phyloP scores from a whole-genome alignment of 2,113 vertebrate genomes.

The Castor canadensis region DNA sequence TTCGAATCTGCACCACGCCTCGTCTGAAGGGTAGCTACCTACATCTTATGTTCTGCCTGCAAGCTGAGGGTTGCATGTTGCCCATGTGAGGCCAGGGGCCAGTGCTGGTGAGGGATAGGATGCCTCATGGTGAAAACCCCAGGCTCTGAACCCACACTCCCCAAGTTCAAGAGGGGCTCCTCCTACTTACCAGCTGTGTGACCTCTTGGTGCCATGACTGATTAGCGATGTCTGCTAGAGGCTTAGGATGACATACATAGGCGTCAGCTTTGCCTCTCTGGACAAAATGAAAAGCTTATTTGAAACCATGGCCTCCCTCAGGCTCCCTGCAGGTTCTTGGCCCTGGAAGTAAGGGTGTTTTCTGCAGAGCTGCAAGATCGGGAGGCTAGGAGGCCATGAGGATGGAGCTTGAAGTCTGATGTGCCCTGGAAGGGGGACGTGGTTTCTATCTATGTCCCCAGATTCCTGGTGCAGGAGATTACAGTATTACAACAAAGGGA shows the following conservation, averaged over 20 bases:
- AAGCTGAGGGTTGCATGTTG: rapidly evolving
- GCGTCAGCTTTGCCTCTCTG: neutral
- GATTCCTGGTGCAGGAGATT: neutral
- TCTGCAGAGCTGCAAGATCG: neutral
- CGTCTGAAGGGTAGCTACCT: neutral
- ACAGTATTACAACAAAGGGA: rapidly evolving
- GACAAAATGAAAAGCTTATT: neutral
- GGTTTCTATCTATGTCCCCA: neutral
- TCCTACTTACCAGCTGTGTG: neutral
- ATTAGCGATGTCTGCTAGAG: neutral
- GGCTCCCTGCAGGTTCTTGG: neutral
- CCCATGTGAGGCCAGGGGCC: neutral
- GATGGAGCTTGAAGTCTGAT: neutral
- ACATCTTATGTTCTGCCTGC: neutral
- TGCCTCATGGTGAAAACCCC: neutral
- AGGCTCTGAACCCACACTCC: neutral
- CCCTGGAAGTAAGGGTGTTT: neutral
- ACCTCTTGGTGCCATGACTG: neutral
- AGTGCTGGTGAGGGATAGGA: neutral
- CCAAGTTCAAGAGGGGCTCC: neutral
- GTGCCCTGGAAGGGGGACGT: too few species aligned
- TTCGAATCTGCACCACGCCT: too few species aligned
- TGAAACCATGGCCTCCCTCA: neutral
- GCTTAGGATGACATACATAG: neutral
- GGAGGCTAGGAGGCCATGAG: neutral